Base-by-base conservation (phyloP, 2,797 vertebrate genomes). In the Coregonus suidteri region DNA sequence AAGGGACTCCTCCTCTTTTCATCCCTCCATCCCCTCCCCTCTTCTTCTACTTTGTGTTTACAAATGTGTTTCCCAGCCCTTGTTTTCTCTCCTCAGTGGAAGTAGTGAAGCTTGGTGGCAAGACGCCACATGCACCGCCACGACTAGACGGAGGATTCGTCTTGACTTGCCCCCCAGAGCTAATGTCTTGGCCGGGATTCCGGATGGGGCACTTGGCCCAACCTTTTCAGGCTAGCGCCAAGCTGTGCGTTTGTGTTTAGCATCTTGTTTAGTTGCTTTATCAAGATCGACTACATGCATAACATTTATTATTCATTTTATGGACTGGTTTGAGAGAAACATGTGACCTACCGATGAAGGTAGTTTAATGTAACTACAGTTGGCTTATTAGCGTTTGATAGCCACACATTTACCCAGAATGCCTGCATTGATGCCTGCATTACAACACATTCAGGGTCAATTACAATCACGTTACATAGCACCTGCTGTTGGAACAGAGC, bases 11-110 rank as follows among this genome's bases (percentile, higher is more conserved):
- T 25, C 25, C 25, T 25, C 25, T 25, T 56, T 25, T 31, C 72
- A 75, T 51, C 30, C 72, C 18, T 20, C 53, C 41, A 69, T 74
- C 77, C 76, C 73, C 74, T 82, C 47, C 41, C 71, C 79, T 69
- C 52, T 72, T 54, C 51, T 16, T 83, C 82, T 91, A 93, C 93
- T 95, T 93, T 91, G 87, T 88, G 84, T 90, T 89, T 90, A 90
- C 87, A 93, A 89, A 91, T 91, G 80, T 84, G 80, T 82, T 90
- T 84, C 83, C n/a, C 18, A 3, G 80, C 82, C 79, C 83, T 79
- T 90, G 79, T 86, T 64, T 64, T 20, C 25, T 90, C 86, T 82
- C 73, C 76, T 51, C 80, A 56, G 69, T 79, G 77, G 73, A 79
- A 76, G 75, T 77, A 86, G 81, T 87, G 83, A 81, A 66, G 85